Percentiles rank a stretch among this genome's conserved stretches.
Conservation (phyloP, 2,888 invertebrate genomes). For the Dexiosoma caninum region DNA sequence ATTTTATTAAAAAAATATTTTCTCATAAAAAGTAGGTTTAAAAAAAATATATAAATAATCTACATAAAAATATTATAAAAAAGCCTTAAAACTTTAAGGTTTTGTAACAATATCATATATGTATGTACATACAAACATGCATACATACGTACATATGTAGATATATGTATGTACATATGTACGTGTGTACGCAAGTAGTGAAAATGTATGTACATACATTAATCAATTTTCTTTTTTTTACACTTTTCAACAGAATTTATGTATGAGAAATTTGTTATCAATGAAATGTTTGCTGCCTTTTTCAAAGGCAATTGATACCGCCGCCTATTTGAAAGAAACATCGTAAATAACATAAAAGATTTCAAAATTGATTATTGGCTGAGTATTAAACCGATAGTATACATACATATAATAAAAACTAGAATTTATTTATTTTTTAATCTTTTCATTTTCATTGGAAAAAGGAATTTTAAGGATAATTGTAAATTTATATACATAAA, state of each 20-base stretch:
- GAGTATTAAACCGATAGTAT: background rate
- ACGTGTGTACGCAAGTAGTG: too few species aligned
- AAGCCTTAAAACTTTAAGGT: background rate
- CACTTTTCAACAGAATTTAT: constrained; percentile 9
- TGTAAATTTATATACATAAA: background rate
- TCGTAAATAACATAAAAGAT: constrained; percentile 24
- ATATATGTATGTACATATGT: too few species aligned
- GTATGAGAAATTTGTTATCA: constrained; percentile 44
- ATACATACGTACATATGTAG: too few species aligned
- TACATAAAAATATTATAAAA: constrained; percentile 5
- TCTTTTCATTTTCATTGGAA: constrained; percentile 24
- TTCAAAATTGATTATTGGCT: constrained; percentile 32
- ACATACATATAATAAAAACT: background rate
- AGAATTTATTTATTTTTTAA: constrained; percentile 7
- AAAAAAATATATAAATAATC: background rate
- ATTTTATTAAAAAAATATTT: constrained; percentile 43
- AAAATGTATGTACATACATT: too few species aligned
- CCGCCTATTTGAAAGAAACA: background rate
- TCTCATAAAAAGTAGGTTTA: constrained; percentile 31
- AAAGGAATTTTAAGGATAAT: constrained; percentile 15
- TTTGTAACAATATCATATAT: background rate
- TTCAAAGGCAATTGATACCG: constrained; percentile 13
- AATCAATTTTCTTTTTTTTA: background rate
- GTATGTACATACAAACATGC: background rate
- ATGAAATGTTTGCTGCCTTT: constrained; percentile 20